phyloP scores from a whole-genome alignment of 2,797 vertebrate genomes.

The Poeciliopsis gracilis region DNA sequence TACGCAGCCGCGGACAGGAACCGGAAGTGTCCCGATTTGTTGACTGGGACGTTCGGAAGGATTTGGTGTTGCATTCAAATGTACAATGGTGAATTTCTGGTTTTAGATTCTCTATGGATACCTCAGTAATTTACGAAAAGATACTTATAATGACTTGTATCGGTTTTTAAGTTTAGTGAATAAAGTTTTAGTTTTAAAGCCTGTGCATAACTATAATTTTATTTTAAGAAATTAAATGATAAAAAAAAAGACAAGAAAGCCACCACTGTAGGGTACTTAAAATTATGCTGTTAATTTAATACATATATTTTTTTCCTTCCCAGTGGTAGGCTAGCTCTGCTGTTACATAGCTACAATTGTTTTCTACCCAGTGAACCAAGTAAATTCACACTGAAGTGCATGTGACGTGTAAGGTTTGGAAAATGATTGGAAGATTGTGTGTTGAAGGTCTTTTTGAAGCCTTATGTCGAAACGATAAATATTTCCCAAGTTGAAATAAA shows the following conservation, averaged over 20 bases:
- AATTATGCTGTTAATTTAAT: not conserved
- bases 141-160: not conserved
- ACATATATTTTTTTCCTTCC: not conserved
- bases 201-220: not conserved
- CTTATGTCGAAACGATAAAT: not conserved
- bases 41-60: not conserved
- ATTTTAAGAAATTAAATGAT: not conserved
- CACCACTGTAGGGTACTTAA: not conserved
- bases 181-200: too few relatives aligned
- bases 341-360: not conserved
- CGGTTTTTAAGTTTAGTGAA: not conserved
- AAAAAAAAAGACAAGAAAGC: not conserved
- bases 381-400: not conserved
- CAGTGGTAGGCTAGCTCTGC: not conserved
- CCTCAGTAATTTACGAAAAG: not conserved
- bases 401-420: not conserved
- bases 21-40: slow-evolving; percentile 1
- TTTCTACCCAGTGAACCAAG: not conserved
- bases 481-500: not conserved
- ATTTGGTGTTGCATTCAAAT: not conserved
- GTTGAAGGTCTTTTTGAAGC: not conserved
- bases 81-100: not conserved
- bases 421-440: not conserved
- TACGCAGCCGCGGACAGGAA: not conserved
- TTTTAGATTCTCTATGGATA: not conserved